Conservation (phyloP, 1,140 invertebrate species). For the roundworm (Caenorhabditis elegans) region WBcel235 BX284604.4:7581001-7581500, state of each 20-base stretch:
- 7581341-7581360: slow-evolving; percentile 60
- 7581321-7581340: slow-evolving; percentile 50
- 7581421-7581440: slow-evolving; percentile 79
- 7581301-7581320: slow-evolving; percentile 85
- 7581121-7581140: slow-evolving; percentile 69
- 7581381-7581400: slow-evolving; percentile 91
- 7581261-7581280: slow-evolving; percentile 89
- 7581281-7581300: slow-evolving; percentile 84
- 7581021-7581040: slow-evolving; percentile 95
- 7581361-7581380: slow-evolving; percentile 87
- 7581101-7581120: slow-evolving; percentile 73
- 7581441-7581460: slow-evolving; percentile 83
- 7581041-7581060: slow-evolving; percentile 91
- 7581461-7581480: slow-evolving; percentile 74
- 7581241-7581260: slow-evolving; percentile 88
- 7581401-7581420: slow-evolving; percentile 80
- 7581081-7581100: slow-evolving; percentile 84
- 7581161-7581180: slow-evolving; percentile 58
- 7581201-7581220: slow-evolving; percentile 90
- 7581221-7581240: slow-evolving; percentile 85
- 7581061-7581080: slow-evolving; percentile 96
- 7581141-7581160: slow-evolving; percentile 22
- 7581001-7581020: slow-evolving; percentile 74
- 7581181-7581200: slow-evolving; percentile 73
- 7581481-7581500: slow-evolving; percentile 88